Evolutionary conservation across 2,113 vertebrate species (phyloP).

Genomic region (Reinhardtius hippoglossoides): DNA sequence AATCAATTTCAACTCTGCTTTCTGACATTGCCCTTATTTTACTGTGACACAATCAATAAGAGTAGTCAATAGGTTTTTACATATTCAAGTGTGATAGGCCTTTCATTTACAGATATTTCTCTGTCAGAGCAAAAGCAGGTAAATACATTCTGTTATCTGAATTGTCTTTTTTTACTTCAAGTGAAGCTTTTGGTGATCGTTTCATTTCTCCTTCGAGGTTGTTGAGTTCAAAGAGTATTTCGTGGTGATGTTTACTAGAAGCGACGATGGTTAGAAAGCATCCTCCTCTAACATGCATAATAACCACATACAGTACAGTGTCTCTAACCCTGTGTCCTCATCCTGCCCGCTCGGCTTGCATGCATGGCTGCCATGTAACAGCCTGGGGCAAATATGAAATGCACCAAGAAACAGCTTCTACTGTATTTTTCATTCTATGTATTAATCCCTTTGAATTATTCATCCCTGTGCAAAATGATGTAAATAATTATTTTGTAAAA

Average conservation of each 20-base stretch:
- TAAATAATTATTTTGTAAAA: neutral
- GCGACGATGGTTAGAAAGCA: neutral
- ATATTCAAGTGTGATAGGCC: neutral
- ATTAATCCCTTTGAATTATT: neutral
- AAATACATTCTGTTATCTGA: neutral
- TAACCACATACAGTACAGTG: slow-evolving; percentile 7
- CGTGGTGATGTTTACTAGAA: neutral
- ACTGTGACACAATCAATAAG: neutral
- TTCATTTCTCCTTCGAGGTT: neutral
- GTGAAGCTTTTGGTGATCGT: neutral
- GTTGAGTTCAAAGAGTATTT: neutral
- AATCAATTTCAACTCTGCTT: slow-evolving; percentile 45
- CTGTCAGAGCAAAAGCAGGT: neutral
- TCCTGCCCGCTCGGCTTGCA: slow-evolving; percentile 24
- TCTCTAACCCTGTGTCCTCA: slow-evolving; percentile 34
- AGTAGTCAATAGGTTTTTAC: neutral
- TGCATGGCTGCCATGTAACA: slow-evolving; percentile 48
- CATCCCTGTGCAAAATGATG: neutral
- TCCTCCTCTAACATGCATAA: neutral
- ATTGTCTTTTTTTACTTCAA: neutral
- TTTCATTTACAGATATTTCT: neutral
- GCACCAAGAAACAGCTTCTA: slow-evolving; percentile 1
- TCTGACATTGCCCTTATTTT: slow-evolving; percentile 16
- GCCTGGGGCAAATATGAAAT: slow-evolving; percentile 29
- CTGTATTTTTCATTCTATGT: neutral